Evolutionary conservation across 2,888 invertebrate genomes (phyloP), one percentile per base, ranked within the genome.

Genomic region (Eupithecia abbreviata): DNA sequence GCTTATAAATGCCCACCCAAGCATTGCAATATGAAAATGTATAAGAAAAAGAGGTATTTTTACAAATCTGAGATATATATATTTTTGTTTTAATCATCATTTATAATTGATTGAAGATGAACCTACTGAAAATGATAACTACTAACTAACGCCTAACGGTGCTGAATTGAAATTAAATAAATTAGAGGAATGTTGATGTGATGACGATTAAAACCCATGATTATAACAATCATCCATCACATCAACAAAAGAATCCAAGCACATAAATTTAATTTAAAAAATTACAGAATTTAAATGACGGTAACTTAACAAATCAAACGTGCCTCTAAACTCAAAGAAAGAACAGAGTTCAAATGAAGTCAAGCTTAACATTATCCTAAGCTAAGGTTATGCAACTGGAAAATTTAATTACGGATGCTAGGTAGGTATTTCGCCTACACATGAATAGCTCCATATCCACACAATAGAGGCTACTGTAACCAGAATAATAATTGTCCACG

Each of bases 401-500:
- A 72, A 69, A 69, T 69, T 45, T 13, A 45, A 72, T 65, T 10
- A 72, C 49, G 66, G 66, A 66, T 66, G 51, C 47, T 65, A 15
- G 49, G 9, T 72, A 18, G 45, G 10, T 15, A 18, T 30, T 30
- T 47, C n/a, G 47, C 49, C 49, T 72, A 73, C 69, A 73, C 75
- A 80, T 69, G 74, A 77, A 55, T 76, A 72, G 47, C 69, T 76
- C 74, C 42, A 75, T 70, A 55, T 15, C 30, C 15, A 69, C 69
- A 79, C 70, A 78, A 81, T 82, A 76, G 80, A 84, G 79, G 45
- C 78, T 85, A 74, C 82, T 82, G 80, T 80, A 87, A 84, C 83
- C 86, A 82, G 88, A 80, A 68, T 85, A 86, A 43, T 62, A 85
- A 87, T 85, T 89, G 85, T 83, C 81, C 81, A 84, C 85, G 87